Percentiles rank a stretch among this genome's conserved stretches.
These are phyloP conservation scores for Drosophila aldrichi DNA, from an alignment of 2,888 invertebrate species.

Conservation along the genomic window DNA sequence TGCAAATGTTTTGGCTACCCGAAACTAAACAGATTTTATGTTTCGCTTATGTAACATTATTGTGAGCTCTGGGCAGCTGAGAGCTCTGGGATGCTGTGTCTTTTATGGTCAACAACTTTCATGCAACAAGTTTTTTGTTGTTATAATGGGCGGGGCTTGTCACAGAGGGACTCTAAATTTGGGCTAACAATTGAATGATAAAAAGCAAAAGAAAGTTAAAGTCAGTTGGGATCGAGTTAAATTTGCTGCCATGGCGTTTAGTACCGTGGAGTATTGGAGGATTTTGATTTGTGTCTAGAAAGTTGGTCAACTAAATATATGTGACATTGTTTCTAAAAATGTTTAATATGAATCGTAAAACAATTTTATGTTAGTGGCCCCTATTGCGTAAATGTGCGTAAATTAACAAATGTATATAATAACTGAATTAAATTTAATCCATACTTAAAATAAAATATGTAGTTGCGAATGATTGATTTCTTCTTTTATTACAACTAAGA, in stretches of 20 bases:
- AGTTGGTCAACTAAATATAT: neutral
- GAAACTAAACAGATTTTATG: slow-evolving; percentile 63
- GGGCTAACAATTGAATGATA: slow-evolving; percentile 39
- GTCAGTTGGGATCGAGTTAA: slow-evolving; percentile 5
- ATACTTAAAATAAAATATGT: too few species aligned
- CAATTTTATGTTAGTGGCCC: too few species aligned
- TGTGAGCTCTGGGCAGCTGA: slow-evolving; percentile 28
- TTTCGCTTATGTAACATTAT: slow-evolving; percentile 69
- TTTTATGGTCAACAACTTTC: slow-evolving; percentile 52
- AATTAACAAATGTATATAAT: too few species aligned
- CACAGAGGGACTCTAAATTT: slow-evolving; percentile 36
- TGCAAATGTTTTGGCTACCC: slow-evolving; percentile 71
- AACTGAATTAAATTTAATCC: too few species aligned
- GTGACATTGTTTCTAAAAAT: too few species aligned
- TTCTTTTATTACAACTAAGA: too few species aligned
- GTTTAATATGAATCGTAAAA: too few species aligned
- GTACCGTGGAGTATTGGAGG: neutral
- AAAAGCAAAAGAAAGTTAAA: slow-evolving; percentile 9
- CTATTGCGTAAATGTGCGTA: too few species aligned
- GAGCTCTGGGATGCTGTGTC: slow-evolving; percentile 18
- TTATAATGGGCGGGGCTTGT: neutral
- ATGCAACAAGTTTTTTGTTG: slow-evolving; percentile 67
- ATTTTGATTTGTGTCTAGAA: neutral
- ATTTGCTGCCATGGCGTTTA: neutral
- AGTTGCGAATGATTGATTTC: too few species aligned